These are phyloP conservation scores for Epinotia nisella DNA, from an alignment of 2,888 invertebrate genomes.

Conservation along the genomic window DNA sequence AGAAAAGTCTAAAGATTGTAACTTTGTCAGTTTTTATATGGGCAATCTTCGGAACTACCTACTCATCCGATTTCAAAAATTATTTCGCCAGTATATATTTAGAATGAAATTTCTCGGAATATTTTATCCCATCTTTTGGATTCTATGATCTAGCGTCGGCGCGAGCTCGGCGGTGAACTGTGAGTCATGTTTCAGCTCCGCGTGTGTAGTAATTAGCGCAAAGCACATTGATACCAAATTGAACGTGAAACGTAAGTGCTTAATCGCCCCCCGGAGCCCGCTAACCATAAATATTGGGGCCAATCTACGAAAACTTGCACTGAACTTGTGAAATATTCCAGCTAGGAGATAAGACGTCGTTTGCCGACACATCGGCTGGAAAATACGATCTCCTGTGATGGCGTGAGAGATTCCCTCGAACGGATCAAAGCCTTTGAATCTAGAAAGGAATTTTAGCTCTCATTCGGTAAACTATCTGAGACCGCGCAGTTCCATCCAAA, in stretches of 20 bases:
- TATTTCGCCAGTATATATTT: too few species aligned
- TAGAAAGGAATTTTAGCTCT: conserved; percentile 5
- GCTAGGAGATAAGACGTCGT: conserved; percentile 34
- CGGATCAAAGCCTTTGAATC: conserved; percentile 24
- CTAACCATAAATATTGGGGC: conserved; percentile 39
- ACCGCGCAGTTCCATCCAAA: neutral
- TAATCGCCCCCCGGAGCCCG: neutral
- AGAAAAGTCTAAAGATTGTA: too few species aligned
- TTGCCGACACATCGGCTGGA: conserved; percentile 33
- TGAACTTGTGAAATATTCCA: conserved; percentile 36
- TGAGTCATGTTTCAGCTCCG: too few species aligned
- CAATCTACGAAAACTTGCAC: conserved; percentile 41
- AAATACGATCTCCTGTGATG: conserved; percentile 37
- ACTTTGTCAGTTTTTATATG: too few species aligned
- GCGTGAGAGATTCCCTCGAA: conserved; percentile 25
- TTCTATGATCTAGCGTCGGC: too few species aligned
- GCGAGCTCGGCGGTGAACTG: too few species aligned
- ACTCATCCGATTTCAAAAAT: too few species aligned
- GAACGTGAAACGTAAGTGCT: neutral
- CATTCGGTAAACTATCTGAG: neutral
- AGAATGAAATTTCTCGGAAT: too few species aligned
- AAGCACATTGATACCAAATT: neutral
- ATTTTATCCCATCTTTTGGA: too few species aligned
- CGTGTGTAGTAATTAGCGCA: too few species aligned
- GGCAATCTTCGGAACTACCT: too few species aligned